Base-by-base conservation (phyloP, 2,888 invertebrate species). In the Cephus pygmeus region DNA sequence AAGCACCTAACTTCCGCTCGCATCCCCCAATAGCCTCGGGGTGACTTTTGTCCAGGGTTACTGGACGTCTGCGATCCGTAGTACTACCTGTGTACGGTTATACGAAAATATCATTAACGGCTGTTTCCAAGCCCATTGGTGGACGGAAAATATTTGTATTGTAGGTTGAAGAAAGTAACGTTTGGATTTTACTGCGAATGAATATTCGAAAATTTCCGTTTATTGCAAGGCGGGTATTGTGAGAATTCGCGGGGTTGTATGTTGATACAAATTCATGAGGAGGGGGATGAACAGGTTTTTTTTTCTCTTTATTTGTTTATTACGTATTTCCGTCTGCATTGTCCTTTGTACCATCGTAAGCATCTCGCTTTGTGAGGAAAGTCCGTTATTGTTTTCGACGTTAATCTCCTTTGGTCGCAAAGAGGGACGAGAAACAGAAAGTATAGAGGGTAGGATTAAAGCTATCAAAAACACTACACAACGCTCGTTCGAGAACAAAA, bases 1-100 rank as follows among this genome's bases (percentile, higher is more conserved):
- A 88, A 89, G 89, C 86, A 87, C 86, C 83, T 84, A 79, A 81
- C 86, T 88, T 87, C 87, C 85, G 83, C 81, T 81, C 12, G 71
- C 31, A 23, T 56, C 23, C 15, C 23, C 40, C 40, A 23, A 56
- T 56, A 56, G 40, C 40, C 40, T 56, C 9, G 40, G 40, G 40
- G 6, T 56, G 40, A 56, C 23, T 56, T 56, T 56, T 56, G 40
- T 56, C 23, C 23, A 0, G 40, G 23, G 23, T 9, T 56, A 56
- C 40, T 56, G 23, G 23, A 56, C 40, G 15, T 23, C 40, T 56
- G 40, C 40, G 40, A 56, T 56, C 23, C 40, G 0, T 2, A 9
- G 23, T 56, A 23, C 40, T 23, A 23, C 40, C 23, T 56, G 6
- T 9, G 4, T 23, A 2, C 40, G 0, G 23, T 23, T 9, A 23